These are phyloP conservation scores for Mycetomoellerius zeteki DNA, from an alignment of 1,140 invertebrate genomes.

Conservation along the genomic window DNA sequence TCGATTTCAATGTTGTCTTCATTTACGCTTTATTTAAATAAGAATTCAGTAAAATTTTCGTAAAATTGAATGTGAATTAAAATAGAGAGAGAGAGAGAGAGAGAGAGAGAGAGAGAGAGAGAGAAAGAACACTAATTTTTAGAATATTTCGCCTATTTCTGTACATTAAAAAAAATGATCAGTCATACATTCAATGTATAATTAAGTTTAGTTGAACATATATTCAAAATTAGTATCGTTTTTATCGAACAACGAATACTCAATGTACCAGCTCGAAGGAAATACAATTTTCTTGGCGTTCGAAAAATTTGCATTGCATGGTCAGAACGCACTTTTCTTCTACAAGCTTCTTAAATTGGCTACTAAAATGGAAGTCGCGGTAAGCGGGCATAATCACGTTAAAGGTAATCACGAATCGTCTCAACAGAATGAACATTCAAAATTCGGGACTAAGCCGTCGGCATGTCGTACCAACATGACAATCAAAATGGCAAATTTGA, in stretches of 20 bases:
- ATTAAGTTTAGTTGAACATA: not conserved
- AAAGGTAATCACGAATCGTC: conserved; percentile 24
- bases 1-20: not conserved
- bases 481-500: conserved; percentile 29
- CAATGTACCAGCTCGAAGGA: conserved; percentile 48
- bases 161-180: not conserved
- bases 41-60: not conserved
- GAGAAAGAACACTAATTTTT: not conserved
- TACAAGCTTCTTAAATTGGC: conserved; percentile 74
- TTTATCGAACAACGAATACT: conserved; percentile 62
- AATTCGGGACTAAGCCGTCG: conserved; percentile 62
- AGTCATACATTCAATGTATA: not conserved
- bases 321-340: conserved; percentile 63
- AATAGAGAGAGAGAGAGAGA: too few species aligned
- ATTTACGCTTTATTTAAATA: not conserved
- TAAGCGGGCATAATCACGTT: conserved; percentile 1
- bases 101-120: too few species aligned
- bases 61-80: not conserved
- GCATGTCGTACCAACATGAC: not conserved
- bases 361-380: conserved; percentile 17
- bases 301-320: conserved; percentile 69
- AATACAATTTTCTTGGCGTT: conserved; percentile 66
- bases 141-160: not conserved
- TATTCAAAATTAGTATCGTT: conserved; percentile 51
- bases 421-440: conserved; percentile 44